Base-by-base conservation (phyloP, 2,113 vertebrate genomes). In the Paramisgurnus dabryanus region DNA sequence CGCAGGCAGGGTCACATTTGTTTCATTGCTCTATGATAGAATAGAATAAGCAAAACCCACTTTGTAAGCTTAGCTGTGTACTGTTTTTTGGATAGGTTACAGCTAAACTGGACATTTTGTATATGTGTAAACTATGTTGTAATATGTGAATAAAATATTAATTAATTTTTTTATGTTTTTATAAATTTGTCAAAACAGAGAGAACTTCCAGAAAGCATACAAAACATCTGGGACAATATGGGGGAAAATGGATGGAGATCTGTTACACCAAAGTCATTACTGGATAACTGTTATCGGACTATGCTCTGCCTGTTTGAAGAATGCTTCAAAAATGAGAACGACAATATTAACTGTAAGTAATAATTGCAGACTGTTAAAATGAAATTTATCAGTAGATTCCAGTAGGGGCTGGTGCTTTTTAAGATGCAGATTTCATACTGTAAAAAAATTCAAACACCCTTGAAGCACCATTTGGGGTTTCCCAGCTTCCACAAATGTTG, bases 271-370 rank as follows among this genome's bases (percentile, higher is more conserved):
- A 94, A 93, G 78, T 89, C 84, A 13, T 88, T 94, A 18, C 80
- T 94, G 69, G 92, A 94, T 85, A 93, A 91, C 89, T 86, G 92
- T 76, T 89, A 87, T 82, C 87, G 84, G 67, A 91, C 91, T 74
- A 91, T 94, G 91, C 86, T 81, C 79, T 92, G 90, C 81, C 89
- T 94, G 57, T 94, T 93, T 81, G 86, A 79, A 0, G 82, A 91
- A 4, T 94, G 92, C 83, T 94, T 92, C 69, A 5, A 17, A 58
- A 76, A 39, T 53, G 63, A 83, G 41, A 85, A 87, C 1, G 15
- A 6, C 18, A 76, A 78, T 17, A 66, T 78, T 55, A 81, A 92
- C 84, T 90, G 93, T 93, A 78, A 93, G 93, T 92, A 3, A 43
- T 63, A 15, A 27, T 1, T 43, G 2, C 10, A 40, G 27, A 60